These are phyloP conservation scores for Trematomus bernacchii DNA, from an alignment of 2,797 vertebrate species.

Conservation along the genomic window DNA sequence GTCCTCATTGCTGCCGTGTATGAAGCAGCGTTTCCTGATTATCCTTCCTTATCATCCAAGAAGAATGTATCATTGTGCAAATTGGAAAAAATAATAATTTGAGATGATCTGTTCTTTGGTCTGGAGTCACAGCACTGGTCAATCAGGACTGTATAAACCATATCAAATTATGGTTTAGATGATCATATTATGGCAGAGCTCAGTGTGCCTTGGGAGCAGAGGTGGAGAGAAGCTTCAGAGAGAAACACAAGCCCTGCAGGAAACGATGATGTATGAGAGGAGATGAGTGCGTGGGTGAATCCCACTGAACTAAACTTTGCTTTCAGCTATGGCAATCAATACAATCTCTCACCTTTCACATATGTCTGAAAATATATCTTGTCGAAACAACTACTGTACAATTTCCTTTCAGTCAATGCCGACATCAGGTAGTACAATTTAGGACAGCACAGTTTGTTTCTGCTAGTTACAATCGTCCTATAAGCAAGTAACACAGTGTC, in stretches of 20 bases:
- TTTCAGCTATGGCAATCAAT: conserved; percentile 30
- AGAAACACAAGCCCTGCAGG: conserved; percentile 47
- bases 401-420: conserved; percentile 12
- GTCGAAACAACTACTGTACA: neutral
- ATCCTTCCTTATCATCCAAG: conserved; percentile 27
- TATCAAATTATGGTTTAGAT: conserved; percentile 73
- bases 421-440: neutral
- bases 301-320: conserved; percentile 43
- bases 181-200: conserved; percentile 68
- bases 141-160: conserved; percentile 60
- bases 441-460: neutral
- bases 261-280: conserved; percentile 61
- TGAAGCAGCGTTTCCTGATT: conserved; percentile 20
- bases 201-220: conserved; percentile 49
- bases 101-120: conserved; percentile 57
- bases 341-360: conserved; percentile 20
- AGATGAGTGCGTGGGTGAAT: conserved; percentile 52
- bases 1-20: neutral
- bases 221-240: conserved; percentile 46
- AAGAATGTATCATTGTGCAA: conserved; percentile 27
- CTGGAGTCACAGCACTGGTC: conserved; percentile 56
- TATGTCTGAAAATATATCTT: conserved; percentile 5
- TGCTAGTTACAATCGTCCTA: neutral
- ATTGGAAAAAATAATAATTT: conserved; percentile 42
- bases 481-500: neutral